Conservation (phyloP, 2,797 vertebrate species). For the Oreochromis mossambicus region DNA sequence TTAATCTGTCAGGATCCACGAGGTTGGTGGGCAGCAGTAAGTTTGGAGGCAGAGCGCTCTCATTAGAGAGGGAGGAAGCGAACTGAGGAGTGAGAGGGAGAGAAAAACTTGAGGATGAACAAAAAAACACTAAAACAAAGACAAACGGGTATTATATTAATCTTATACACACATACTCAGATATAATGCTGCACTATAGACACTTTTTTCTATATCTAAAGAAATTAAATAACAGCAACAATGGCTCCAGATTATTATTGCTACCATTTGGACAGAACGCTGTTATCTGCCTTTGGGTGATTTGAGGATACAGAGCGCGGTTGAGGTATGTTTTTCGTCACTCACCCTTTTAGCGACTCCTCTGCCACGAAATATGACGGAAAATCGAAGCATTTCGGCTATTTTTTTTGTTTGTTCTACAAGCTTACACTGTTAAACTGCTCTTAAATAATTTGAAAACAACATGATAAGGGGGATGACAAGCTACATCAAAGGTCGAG, state of each 20-base stretch:
- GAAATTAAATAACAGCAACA: not conserved
- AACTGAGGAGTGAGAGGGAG: slow-evolving; percentile 47
- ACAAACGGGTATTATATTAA: accelerated
- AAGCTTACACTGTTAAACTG: not conserved
- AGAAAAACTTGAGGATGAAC: not conserved
- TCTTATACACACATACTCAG: not conserved
- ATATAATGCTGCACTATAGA: accelerated
- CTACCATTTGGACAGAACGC: not conserved
- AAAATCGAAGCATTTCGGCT: slow-evolving; percentile 44
- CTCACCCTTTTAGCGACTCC: slow-evolving; percentile 53
- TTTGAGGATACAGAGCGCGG: not conserved
- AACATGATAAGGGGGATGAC: not conserved
- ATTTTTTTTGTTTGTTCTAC: not conserved
- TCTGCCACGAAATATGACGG: slow-evolving; percentile 28
- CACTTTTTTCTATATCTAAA: not conserved
- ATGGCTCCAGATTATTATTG: accelerated
- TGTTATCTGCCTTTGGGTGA: accelerated
- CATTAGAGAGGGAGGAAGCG: slow-evolving; percentile 62
- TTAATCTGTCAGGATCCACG: slow-evolving; percentile 62
- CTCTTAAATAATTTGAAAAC: not conserved
- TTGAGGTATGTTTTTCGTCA: not conserved
- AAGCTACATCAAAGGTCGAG: slow-evolving; percentile 29
- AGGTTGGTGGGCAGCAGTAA: slow-evolving; percentile 75
- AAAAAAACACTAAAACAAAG: not conserved
- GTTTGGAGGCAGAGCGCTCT: slow-evolving; percentile 68